Conservation (phyloP, 2,113 vertebrate genomes). For the Macroglossus sobrinus region DNA sequence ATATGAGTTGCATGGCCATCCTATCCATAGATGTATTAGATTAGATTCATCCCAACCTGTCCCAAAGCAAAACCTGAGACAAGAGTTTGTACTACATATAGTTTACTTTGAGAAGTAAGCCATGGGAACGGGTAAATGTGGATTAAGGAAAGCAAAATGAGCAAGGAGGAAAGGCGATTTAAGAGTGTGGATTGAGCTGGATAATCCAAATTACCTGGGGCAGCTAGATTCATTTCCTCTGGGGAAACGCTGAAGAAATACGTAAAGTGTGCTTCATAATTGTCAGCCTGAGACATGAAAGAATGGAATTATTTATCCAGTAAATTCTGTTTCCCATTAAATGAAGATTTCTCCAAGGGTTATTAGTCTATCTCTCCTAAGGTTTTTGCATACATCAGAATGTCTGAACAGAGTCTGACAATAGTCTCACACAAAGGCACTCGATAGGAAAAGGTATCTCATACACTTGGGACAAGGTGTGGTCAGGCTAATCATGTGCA, state of each 20-base stretch:
- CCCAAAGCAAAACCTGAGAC: neutral
- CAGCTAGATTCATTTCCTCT: neutral
- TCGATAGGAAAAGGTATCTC: too few species aligned
- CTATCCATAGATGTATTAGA: neutral
- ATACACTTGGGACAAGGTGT: neutral
- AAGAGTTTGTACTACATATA: neutral
- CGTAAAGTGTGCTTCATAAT: neutral
- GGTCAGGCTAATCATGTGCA: neutral
- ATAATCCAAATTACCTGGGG: neutral
- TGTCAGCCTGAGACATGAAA: neutral
- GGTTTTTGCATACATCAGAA: neutral
- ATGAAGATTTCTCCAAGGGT: neutral
- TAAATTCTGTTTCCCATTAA: neutral
- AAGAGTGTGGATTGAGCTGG: neutral
- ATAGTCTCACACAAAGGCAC: neutral
- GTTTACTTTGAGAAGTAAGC: neutral
- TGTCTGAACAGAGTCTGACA: neutral
- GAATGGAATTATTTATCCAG: neutral
- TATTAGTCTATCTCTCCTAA: neutral
- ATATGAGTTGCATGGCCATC: neutral
- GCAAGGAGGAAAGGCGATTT: neutral
- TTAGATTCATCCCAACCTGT: neutral
- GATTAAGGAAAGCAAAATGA: neutral
- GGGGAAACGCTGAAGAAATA: neutral
- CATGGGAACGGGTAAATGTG: too few species aligned